Evolutionary conservation across 2,797 vertebrate genomes (phyloP), one percentile per base, ranked within the genome.

Genomic region (Myoxocephalus aenaeus): DNA sequence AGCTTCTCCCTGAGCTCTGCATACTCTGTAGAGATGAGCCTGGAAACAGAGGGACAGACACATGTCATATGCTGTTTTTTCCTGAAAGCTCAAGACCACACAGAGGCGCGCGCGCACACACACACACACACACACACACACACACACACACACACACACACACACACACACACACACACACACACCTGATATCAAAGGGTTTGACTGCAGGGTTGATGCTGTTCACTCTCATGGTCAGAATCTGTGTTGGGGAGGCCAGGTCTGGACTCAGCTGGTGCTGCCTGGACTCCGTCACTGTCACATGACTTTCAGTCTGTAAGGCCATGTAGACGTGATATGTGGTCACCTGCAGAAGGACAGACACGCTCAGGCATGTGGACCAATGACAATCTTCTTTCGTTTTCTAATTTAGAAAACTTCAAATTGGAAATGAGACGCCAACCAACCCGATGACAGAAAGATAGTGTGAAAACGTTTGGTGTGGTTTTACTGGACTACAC

Each of bases 1-100:
- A 99, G 95, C 73, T 98, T 99, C 87, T 97, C 97, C 50, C 95
- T 92, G 46, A 99, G 91, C 70, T 99, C 98, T 0, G 96, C 94
- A 0, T 97, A 98, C 73, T 99, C 98, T 1, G 96, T 92, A 0
- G 98, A 98, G 85, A 97, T 97, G 73, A 99, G 87, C 87, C 98
- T 99, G 88, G 2, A 71, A 46, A 67, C 27, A 69, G 38, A 2
- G 22, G 36, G 42, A 44, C 70, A 1, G 18, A 12, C 0, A 12
- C 0, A 42, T 48, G 0, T 1, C 4, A 32, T 9, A 18, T 11
- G 11, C 29, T 17, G 27, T 10, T 42, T 40, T 40, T 7, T 40
- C 36, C 59, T n/a, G 12, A 25, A 5, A 62, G 57, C 57, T 59
- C 32, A 59, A 44, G 29, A 65, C 34, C 56, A 62, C 57, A 44